Percentiles rank a stretch among this genome's conserved stretches.
Conservation (phyloP, 2,888 invertebrate species). For the Camptogramma bilineatum region DNA sequence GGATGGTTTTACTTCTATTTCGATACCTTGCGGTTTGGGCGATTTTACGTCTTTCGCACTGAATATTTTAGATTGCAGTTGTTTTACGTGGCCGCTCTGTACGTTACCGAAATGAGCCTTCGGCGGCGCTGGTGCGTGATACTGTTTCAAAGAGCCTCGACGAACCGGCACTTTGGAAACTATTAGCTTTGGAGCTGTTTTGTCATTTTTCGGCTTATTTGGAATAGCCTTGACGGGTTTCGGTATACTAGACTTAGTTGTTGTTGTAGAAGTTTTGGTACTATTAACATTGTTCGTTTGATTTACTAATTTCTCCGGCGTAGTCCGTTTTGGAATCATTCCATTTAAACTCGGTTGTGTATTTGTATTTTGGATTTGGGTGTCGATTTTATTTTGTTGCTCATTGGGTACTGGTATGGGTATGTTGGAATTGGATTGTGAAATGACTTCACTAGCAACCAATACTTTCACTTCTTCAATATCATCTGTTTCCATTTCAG, state of each 20-base stretch:
- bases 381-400: constrained; percentile 4
- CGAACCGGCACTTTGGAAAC: constrained; percentile 77
- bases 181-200: constrained; percentile 65
- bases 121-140: constrained; percentile 77
- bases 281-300: constrained; percentile 37
- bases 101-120: constrained; percentile 77
- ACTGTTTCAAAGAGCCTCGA: constrained; percentile 70
- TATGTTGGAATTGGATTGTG: not conserved
- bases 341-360: constrained; percentile 16
- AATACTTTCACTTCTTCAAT: not conserved
- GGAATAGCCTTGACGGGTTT: constrained; percentile 67
- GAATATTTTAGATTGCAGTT: constrained; percentile 77
- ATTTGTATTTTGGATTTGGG: constrained; percentile 5
- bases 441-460: not conserved
- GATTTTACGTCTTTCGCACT: constrained; percentile 56
- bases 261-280: constrained; percentile 34
- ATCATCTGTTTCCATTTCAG: constrained; percentile 7
- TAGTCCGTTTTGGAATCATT: constrained; percentile 21
- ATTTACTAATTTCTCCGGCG: constrained; percentile 37
- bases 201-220: constrained; percentile 68
- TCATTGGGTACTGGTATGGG: not conserved
- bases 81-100: constrained; percentile 79
- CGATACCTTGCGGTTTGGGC: constrained; percentile 47
- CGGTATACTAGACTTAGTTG: constrained; percentile 74
- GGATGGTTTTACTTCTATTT: constrained; percentile 62